These are phyloP conservation scores for Barnardius zonarius DNA, from an alignment of 2,113 vertebrate species.

Conservation along the genomic window DNA sequence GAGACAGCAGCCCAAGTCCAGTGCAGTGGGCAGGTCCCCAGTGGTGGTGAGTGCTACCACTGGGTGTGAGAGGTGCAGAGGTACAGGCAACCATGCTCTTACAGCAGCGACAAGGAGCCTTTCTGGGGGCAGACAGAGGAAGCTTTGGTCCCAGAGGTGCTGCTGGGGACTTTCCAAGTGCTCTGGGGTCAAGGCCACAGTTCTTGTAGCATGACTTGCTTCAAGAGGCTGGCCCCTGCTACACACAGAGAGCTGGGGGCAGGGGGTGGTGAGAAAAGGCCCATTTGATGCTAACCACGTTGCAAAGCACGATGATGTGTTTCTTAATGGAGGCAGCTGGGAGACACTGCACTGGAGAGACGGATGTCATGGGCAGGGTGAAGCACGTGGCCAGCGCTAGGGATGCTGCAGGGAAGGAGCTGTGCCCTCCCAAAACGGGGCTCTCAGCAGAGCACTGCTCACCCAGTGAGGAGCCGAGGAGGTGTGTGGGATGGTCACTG, in stretches of 20 bases:
- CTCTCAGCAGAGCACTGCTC: not conserved
- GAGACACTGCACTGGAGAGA: accelerated
- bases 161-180: not conserved
- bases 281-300: not conserved
- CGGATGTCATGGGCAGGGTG: not conserved
- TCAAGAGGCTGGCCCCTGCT: not conserved
- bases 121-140: not conserved
- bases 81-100: not conserved
- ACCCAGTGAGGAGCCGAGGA: not conserved
- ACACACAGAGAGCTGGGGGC: not conserved
- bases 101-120: not conserved
- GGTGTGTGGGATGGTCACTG: not conserved
- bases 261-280: not conserved
- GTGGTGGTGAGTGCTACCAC: not conserved
- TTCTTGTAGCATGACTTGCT: not conserved
- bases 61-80: not conserved
- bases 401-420: not conserved
- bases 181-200: accelerated
- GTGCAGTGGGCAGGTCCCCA: not conserved
- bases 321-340: not conserved
- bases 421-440: not conserved
- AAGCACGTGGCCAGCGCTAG: not conserved
- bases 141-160: not conserved
- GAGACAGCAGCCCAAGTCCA: not conserved
- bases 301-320: not conserved